A percentile compares a stretch with the other conserved stretches of the same genome.
These are phyloP conservation scores for Rhizomys pruinosus DNA, from an alignment of 2,113 vertebrate species.

Conservation along the genomic window DNA sequence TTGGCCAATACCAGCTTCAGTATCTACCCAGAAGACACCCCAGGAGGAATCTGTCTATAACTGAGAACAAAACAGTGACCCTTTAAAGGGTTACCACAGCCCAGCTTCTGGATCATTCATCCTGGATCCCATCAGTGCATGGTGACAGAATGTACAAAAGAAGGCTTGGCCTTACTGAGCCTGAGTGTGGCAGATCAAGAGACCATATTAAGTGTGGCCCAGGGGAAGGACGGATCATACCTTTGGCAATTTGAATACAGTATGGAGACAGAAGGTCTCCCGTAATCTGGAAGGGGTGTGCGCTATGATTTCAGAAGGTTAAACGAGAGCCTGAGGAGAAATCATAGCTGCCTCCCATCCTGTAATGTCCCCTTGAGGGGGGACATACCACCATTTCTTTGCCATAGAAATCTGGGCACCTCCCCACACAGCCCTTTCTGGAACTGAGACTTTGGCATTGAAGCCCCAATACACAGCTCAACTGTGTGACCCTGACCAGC, in stretches of 20 bases:
- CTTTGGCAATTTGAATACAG: not conserved
- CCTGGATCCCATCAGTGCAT: not conserved
- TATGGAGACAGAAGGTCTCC: not conserved
- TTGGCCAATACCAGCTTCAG: not conserved
- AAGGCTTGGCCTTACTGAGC: not conserved
- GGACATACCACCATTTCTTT: not conserved
- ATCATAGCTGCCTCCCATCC: not conserved
- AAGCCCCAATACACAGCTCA: not conserved
- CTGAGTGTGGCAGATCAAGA: not conserved
- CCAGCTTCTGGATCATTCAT: not conserved
- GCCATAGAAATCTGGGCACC: not conserved
- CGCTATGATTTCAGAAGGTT: not conserved
- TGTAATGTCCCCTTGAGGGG: accelerated
- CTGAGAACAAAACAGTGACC: not conserved
- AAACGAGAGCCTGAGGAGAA: not conserved
- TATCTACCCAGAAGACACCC: not conserved
- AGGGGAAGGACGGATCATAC: not conserved
- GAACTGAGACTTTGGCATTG: not conserved
- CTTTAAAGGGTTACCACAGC: not conserved
- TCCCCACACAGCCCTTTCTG: not conserved
- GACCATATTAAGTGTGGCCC: not conserved
- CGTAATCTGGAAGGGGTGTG: accelerated
- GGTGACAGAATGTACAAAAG: not conserved
- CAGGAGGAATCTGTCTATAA: not conserved
- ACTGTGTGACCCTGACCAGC: not conserved